Evolutionary conservation across 2,888 invertebrate species (phyloP), one percentile per base, ranked within the genome.

Genomic region (Rutpela maculata): DNA sequence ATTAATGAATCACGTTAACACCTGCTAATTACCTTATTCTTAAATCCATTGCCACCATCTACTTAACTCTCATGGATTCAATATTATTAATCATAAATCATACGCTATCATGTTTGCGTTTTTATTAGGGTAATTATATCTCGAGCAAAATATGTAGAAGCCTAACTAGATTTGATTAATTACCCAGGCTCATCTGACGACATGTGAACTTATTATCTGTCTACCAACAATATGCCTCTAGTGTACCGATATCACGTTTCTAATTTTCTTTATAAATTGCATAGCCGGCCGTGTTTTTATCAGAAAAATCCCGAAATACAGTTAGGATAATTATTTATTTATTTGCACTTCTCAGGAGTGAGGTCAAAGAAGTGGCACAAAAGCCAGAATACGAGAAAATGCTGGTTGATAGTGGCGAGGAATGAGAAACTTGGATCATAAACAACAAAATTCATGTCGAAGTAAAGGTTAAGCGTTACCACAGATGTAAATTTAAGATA

Each of bases 121-220:
- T 72, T 72, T 72, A 62, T 72, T 55, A 12, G 63, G 62, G 50
- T 72, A 63, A 72, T 72, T 72, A 72, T 72, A 71, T 60, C 55
- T 26, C 72, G 55, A 26, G 55, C 72, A 50, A 63, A 72, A 43
- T 62, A 18, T 26, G 55, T 22, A 22, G 26, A 19, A 59, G 35
- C 70, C 55, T 72, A 72, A 72, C 72, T 63, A 72, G 63, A 63
- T 55, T 72, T 72, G 72, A 72, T 72, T 63, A 63, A 72, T 72
- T 35, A 38, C n/a, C 4, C 18, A n/a, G 17, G n/a, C 12, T 63
- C 50, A 72, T 63, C 55, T 59, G 72, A 63, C 55, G 63, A 72
- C 63, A 63, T 63, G 63, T 63, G 72, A 70, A 60, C 60, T 43
- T 18, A 60, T 60, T 70, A 70, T 60, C 70, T 31, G 55, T 55